Evolutionary conservation across 2,113 vertebrate genomes (phyloP).

Genomic region (Myxocyprinus asiaticus): DNA sequence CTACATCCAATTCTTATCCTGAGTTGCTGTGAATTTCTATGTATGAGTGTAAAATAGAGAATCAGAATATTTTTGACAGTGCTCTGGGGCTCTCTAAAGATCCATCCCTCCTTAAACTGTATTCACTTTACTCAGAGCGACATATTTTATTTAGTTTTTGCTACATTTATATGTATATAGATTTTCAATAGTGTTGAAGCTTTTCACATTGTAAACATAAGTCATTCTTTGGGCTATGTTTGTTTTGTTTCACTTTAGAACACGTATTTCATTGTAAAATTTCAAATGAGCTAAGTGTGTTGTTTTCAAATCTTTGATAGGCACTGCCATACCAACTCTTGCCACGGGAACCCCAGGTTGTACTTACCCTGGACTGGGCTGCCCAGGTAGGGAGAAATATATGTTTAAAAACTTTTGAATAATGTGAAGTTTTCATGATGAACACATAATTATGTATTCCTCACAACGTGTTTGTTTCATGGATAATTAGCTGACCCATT

Average conservation of each 20-base stretch:
- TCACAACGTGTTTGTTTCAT: neutral
- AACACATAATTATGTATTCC: neutral
- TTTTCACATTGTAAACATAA: neutral
- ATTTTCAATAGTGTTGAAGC: neutral
- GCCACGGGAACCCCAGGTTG: slow-evolving; percentile 79
- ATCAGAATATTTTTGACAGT: neutral
- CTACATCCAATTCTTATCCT: slow-evolving; percentile 2
- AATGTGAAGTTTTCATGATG: neutral
- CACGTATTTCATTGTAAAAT: neutral
- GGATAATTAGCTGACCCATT: neutral
- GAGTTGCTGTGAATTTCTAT: slow-evolving; percentile 11
- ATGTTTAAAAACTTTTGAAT: neutral
- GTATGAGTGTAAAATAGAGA: neutral
- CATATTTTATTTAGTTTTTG: too few species aligned
- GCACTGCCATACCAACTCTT: slow-evolving; percentile 77
- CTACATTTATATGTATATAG: neutral
- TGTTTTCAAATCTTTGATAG: slow-evolving; percentile 67
- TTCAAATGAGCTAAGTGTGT: neutral
- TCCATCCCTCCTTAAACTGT: neutral
- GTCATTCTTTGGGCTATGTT: neutral
- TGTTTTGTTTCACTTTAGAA: neutral
- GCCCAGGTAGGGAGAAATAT: slow-evolving; percentile 83
- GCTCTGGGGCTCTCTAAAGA: neutral
- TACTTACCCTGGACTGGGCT: slow-evolving; percentile 80
- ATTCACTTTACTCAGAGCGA: neutral